phyloP scores from a whole-genome alignment of 2,113 vertebrate species.

The Falcunculus frontatus region DNA sequence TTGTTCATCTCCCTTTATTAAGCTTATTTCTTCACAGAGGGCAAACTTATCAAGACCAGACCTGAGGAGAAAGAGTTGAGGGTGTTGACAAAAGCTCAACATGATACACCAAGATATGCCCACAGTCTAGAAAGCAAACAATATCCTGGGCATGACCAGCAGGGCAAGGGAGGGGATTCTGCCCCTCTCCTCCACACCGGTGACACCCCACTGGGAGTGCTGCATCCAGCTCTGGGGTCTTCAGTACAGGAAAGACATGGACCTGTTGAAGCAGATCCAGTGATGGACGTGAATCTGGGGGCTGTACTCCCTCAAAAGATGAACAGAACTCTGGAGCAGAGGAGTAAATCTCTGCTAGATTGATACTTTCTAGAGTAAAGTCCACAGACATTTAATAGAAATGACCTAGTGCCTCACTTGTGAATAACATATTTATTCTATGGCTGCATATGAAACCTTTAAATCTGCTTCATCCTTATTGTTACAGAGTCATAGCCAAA shows the following conservation, averaged over 20 bases:
- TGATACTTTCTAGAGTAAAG: fast-evolving
- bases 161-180: background rate
- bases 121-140: background rate
- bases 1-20: background rate
- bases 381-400: background rate
- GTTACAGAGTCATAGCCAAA: background rate
- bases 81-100: background rate
- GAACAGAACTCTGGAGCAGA: background rate
- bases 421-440: background rate
- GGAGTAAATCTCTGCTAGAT: background rate
- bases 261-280: background rate
- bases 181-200: background rate
- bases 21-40: background rate
- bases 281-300: background rate
- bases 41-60: background rate
- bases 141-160: background rate
- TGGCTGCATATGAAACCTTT: background rate
- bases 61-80: background rate
- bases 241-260: background rate
- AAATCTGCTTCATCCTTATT: background rate
- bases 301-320: background rate
- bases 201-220: too few species aligned
- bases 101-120: fast-evolving
- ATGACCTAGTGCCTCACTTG: background rate
- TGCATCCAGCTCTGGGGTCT: background rate